A percentile compares a stretch with the other conserved stretches of the same genome.
Conservation (phyloP, 2,888 invertebrate genomes). For the Carabus problematicus region DNA sequence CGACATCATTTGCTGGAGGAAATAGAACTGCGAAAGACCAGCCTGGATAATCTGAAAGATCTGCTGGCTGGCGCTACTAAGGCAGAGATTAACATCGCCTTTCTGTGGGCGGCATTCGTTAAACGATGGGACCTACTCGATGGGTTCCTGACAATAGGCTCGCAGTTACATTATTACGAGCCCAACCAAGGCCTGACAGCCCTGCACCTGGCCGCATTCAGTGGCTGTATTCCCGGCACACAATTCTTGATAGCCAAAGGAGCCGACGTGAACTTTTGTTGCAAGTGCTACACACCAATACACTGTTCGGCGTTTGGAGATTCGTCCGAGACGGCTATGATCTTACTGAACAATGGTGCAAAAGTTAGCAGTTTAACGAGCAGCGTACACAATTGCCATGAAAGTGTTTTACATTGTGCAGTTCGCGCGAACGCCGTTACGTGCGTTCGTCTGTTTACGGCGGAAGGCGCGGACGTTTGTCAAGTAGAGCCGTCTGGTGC, state of each 20-base stretch:
- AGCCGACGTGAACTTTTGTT: conserved; percentile 72
- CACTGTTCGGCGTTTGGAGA: conserved; percentile 92
- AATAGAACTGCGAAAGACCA: conserved; percentile 72
- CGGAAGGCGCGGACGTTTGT: conserved; percentile 78
- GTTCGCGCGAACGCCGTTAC: conserved; percentile 85
- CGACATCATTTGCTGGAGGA: conserved; percentile 74
- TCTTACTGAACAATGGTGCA: conserved; percentile 76
- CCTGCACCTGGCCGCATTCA: conserved; percentile 79
- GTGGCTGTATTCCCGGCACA: conserved; percentile 76
- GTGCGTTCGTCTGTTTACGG: conserved; percentile 77
- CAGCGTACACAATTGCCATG: conserved; percentile 68
- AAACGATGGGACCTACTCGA: conserved; percentile 73
- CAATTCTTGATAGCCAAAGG: conserved; percentile 73
- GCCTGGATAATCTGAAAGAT: conserved; percentile 63
- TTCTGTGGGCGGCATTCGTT: conserved; percentile 78
- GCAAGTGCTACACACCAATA: conserved; percentile 79
- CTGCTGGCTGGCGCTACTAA: conserved; percentile 66
- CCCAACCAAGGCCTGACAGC: conserved; percentile 75
- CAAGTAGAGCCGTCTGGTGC: conserved; percentile 77
- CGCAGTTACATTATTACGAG: conserved; percentile 74
- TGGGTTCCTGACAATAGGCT: conserved; percentile 70
- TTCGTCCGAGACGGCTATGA: conserved; percentile 78
- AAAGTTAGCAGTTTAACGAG: conserved; percentile 71
- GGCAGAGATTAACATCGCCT: conserved; percentile 73
- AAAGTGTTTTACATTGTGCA: conserved; percentile 83